Base-by-base conservation (phyloP, 2,797 vertebrate genomes). In the Takifugu ocellatus region DNA sequence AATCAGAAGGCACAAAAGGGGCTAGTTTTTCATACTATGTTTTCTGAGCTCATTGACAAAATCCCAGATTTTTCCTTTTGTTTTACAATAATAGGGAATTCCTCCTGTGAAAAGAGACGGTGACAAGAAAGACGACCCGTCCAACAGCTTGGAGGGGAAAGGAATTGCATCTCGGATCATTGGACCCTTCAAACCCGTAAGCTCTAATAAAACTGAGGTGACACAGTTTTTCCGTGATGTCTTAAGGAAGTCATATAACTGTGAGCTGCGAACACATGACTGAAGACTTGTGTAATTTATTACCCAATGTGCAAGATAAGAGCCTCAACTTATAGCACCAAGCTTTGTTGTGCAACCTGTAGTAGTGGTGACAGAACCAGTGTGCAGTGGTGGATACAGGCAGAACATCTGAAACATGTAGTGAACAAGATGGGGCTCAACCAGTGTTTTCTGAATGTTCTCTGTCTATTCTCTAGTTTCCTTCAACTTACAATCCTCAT, bases 401-500 rank as follows among this genome's bases (percentile, higher is more conserved):
- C n/a, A 47, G 52, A n/a, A 25, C 5, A 5, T 25, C 1, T 61
- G 3, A 46, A 27, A 21, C 15, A 27, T 43, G 14, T 43, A 26
- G 4, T 45, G 43, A 39, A 39, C 1, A 6, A 45, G 14, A 7
- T 45, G 15, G 5, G 16, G 43, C 0, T 45, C 17, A 16, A 45
- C 17, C 33, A 11, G 33, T 33, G 10, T 33, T 33, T 33, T 43
- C 9, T 43, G 42, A 43, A 43, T 6, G 31, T 46, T 54, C 12
- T 31, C n/a, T 25, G 66, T 72, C 68, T 42, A 24, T 61, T 69
- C 56, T 67, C 5, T 72, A 98, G 97, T 94, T 96, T 74, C 97
- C 97, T 65, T 93, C 95, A 68, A 92, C 92, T 14, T 99, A 99
- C 81, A 98, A 98, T 76, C 97, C 97, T 55, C 95, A 98, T 79